These are phyloP conservation scores for Dicyrtoma fusca DNA, from an alignment of 2,888 invertebrate genomes.

Conservation along the genomic window DNA sequence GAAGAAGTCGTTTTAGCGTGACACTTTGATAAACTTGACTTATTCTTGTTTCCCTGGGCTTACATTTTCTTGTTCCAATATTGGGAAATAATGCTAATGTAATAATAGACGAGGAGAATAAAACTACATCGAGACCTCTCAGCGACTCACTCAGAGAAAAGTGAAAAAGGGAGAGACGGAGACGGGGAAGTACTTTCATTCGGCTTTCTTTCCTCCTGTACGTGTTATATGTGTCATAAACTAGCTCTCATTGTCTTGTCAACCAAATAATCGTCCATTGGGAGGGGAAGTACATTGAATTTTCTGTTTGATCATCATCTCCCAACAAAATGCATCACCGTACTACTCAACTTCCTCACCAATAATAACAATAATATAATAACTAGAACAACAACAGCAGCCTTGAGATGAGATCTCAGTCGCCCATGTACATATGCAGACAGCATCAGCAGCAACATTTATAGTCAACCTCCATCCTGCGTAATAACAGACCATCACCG, in stretches of 20 bases:
- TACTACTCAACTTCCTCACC: too few species aligned
- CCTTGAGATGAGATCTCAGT: too few species aligned
- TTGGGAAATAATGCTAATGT: too few species aligned
- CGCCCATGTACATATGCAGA: too few species aligned
- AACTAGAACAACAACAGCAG: too few species aligned
- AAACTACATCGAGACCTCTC: too few species aligned
- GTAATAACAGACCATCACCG: too few species aligned
- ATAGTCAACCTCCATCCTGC: too few species aligned
- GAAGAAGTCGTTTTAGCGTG: constrained; percentile 23
- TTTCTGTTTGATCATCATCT: neutral
- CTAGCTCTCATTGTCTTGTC: neutral
- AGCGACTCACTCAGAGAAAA: neutral
- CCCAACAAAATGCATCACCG: neutral
- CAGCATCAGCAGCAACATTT: too few species aligned
- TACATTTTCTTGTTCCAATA: neutral
- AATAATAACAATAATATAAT: too few species aligned
- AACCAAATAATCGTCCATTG: neutral
- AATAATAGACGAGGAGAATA: too few species aligned
- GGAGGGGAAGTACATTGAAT: constrained; percentile 1
- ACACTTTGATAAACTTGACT: constrained; percentile 15
- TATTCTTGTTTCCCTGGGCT: neutral
- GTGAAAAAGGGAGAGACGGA: neutral
- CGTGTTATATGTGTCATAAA: too few species aligned
- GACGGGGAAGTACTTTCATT: neutral
- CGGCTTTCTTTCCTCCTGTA: neutral